phyloP scores from a whole-genome alignment of 2,888 invertebrate genomes.

The Amblyteles armatorius region DNA sequence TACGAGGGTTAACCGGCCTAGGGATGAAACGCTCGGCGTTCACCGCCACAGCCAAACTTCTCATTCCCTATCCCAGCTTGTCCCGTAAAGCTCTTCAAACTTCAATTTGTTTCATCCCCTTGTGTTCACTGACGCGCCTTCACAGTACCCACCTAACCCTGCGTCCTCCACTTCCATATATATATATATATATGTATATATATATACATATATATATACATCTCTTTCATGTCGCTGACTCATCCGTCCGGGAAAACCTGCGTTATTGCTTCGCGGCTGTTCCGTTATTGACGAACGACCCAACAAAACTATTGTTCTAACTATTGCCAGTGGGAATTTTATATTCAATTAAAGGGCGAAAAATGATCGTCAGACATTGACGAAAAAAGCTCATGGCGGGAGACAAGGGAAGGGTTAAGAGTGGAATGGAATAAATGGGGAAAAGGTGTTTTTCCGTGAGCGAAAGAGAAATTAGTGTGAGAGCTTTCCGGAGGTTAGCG shows the following conservation, averaged over 20 bases:
- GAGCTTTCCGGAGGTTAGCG: conserved; percentile 44
- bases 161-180: conserved; percentile 1
- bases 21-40: conserved; percentile 18
- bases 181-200: neutral
- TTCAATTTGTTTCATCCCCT: conserved; percentile 60
- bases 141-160: conserved; percentile 19
- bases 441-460: conserved; percentile 24
- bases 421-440: neutral
- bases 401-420: conserved; percentile 18
- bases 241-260: neutral
- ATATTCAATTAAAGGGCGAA: conserved; percentile 4
- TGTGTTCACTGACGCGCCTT: conserved; percentile 29
- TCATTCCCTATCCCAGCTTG: conserved; percentile 39
- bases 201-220: neutral
- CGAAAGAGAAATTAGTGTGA: conserved; percentile 40
- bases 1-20: conserved; percentile 39
- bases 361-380: neutral
- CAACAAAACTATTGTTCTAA: conserved; percentile 34
- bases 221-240: conserved; percentile 24
- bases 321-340: conserved; percentile 3
- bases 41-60: conserved; percentile 12
- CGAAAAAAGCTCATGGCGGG: neutral
- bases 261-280: conserved; percentile 35
- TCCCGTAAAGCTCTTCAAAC: conserved; percentile 54
- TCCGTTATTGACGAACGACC: conserved; percentile 41